phyloP scores from a whole-genome alignment of 2,797 vertebrate species.

The Nannoperca australis region DNA sequence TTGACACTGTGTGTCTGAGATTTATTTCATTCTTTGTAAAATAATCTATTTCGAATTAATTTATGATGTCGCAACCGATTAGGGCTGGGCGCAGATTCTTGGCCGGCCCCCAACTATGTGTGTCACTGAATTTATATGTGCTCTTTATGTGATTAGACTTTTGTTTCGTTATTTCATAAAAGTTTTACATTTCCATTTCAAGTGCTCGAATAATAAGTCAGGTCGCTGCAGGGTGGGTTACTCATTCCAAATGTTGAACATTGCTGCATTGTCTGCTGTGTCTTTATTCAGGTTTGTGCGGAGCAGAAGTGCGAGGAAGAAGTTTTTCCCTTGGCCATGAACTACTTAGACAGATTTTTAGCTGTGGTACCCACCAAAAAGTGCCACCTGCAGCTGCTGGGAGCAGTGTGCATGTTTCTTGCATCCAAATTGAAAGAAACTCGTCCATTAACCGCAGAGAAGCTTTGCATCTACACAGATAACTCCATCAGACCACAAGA shows the following conservation, averaged over 20 bases:
- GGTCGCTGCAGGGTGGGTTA: constrained; percentile 32
- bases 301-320: constrained; percentile 99
- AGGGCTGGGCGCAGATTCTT: constrained; percentile 78
- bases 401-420: constrained; percentile 99
- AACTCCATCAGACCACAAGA: constrained; percentile 97
- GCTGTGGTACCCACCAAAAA: constrained; percentile 95
- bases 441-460: constrained; percentile 97
- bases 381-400: constrained; percentile 96
- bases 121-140: constrained; percentile 79
- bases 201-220: constrained; percentile 34
- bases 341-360: constrained; percentile 99
- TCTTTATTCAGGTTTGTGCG: constrained; percentile 92
- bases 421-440: constrained; percentile 99
- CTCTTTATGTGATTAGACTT: constrained; percentile 66
- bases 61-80: constrained; percentile 76
- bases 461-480: constrained; percentile 98
- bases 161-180: constrained; percentile 64
- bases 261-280: constrained; percentile 64
- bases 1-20: constrained; percentile 76
- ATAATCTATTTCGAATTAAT: constrained; percentile 72
- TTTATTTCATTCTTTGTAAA: constrained; percentile 61
- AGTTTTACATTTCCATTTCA: constrained; percentile 38
- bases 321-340: constrained; percentile 98
- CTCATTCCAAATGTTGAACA: constrained; percentile 58
- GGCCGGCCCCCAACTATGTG: constrained; percentile 79